phyloP scores from a whole-genome alignment of 2,888 invertebrate species.

The Clistopyga incitator region DNA sequence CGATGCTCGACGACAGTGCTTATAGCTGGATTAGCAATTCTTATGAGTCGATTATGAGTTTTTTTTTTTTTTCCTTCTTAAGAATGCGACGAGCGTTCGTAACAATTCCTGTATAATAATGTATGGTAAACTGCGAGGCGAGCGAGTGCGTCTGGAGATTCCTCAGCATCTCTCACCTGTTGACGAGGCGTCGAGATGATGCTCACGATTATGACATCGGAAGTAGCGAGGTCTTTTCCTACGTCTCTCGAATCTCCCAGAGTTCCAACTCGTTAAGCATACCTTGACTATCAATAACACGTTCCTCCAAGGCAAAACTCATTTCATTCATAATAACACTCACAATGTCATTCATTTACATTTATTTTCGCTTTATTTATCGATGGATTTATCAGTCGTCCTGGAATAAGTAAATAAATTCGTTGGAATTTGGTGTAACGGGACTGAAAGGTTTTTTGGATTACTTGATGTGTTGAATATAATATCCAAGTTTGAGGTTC shows the following conservation, averaged over 20 bases:
- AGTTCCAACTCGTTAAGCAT: neutral
- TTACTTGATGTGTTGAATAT: no score
- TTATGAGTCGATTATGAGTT: conserved; percentile 50
- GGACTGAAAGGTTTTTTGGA: neutral
- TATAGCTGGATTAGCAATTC: conserved; percentile 62
- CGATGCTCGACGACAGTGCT: conserved; percentile 17
- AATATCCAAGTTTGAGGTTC: no score
- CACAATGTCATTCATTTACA: neutral
- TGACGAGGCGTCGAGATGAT: conserved; percentile 32
- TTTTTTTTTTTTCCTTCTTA: conserved; percentile 13
- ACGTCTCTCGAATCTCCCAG: conserved; percentile 18
- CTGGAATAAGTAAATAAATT: no score
- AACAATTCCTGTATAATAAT: conserved; percentile 35
- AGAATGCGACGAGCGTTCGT: conserved; percentile 29
- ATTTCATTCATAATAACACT: conserved; percentile 3
- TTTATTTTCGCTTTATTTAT: neutral
- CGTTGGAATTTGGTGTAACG: no score
- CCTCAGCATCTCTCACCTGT: conserved; percentile 45
- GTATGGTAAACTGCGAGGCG: conserved; percentile 20
- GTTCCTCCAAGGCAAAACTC: neutral
- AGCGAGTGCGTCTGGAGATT: conserved; percentile 39
- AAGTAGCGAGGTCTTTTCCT: conserved; percentile 34
- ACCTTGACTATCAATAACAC: neutral
- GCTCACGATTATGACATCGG: conserved; percentile 55
- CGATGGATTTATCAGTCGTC: neutral